Base-by-base conservation (phyloP, 2,888 invertebrate species). In the Dorcus parallelipipedus region DNA sequence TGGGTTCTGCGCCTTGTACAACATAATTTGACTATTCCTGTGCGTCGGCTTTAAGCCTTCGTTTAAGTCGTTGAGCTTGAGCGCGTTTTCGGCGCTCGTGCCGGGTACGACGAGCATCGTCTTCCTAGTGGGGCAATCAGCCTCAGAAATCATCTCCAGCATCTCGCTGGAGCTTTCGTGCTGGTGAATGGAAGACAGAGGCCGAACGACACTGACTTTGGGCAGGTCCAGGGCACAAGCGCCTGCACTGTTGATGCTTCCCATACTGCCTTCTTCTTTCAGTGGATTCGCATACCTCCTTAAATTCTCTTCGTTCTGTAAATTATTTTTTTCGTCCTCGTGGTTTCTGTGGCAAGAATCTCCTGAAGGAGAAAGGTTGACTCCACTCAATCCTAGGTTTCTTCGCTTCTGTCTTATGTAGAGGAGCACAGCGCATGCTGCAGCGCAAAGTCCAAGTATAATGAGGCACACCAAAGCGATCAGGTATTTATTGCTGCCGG, bases 221-320 rank as follows among this genome's bases (percentile, higher is more conserved):
- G 78, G 87, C 67, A 77, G 65, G 54, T 78, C 79, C 38, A 78
- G 61, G 10, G 73, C 74, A 49, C 70, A 69, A 2, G 66, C 67
- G 9, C 67, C 74, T 43, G 78, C 76, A 59, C 76, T 75, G 49
- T 77, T 76, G 58, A 79, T 73, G 68, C 81, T 81, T 43, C 80
- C 79, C 59, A 79, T 75, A 60, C 80, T 80, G 57, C 83, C 80
- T 53, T 78, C 68, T 83, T 81, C 64, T 78, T 82, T 61, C 75
- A 80, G 62, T 78, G 78, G 78, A 66, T 78, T 78, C 17, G 78
- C 76, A 61, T 77, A 78, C 51, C 69, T 62, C 53, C 93, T 84
- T 58, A 95, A 81, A 75, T 93, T 94, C 78, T 95, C 94, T 74
- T 93, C 93, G 76, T 93, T 94, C 78, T 95, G 94, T 58, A 93